phyloP scores from a whole-genome alignment of 2,797 vertebrate species.

The Micropoecilia bifurca region DNA sequence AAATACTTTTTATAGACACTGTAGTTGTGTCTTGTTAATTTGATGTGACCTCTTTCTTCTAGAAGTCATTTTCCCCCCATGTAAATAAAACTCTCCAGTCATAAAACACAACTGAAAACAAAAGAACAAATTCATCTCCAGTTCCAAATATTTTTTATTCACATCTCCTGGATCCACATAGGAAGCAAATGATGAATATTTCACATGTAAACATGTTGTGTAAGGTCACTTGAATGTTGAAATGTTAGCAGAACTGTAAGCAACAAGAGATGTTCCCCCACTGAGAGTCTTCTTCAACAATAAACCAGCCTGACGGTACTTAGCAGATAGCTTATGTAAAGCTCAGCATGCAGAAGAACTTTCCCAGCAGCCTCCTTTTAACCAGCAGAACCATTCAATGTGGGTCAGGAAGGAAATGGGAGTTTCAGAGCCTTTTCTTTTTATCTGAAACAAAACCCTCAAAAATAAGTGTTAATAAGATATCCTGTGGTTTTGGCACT shows the following conservation, averaged over 20 bases:
- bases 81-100: not conserved
- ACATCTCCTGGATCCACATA: conserved; percentile 40
- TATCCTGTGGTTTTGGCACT: not conserved
- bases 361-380: conserved; percentile 55
- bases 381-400: not conserved
- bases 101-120: not conserved
- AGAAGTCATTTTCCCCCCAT: not conserved
- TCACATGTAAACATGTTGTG: conserved; percentile 58
- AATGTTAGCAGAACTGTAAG: conserved; percentile 34
- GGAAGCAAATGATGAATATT: conserved; percentile 50
- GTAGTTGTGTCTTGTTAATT: not conserved
- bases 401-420: conserved; percentile 10
- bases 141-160: conserved; percentile 61
- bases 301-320: conserved; percentile 17
- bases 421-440: not conserved
- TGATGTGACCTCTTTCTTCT: not conserved
- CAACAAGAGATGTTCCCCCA: conserved; percentile 29
- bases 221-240: conserved; percentile 67
- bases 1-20: not conserved
- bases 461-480: not conserved
- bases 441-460: not conserved
- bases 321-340: conserved; percentile 29
- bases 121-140: conserved; percentile 2
- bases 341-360: conserved; percentile 51
- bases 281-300: conserved; percentile 27